Conservation (phyloP, 2,888 invertebrate species). For the Meiosimyza decipiens region DNA sequence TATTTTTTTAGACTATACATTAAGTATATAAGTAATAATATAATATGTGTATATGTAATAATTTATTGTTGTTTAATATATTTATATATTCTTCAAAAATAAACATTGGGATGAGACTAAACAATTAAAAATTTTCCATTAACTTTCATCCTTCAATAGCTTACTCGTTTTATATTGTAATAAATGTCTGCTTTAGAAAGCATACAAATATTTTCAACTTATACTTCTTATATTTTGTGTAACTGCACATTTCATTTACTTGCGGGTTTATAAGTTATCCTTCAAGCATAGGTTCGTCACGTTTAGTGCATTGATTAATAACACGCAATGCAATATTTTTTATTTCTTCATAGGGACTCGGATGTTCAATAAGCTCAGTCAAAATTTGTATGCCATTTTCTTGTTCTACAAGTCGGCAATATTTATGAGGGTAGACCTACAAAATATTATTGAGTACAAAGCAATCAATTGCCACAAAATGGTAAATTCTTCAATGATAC, state of each 20-base stretch:
- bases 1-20: slow-evolving; percentile 19
- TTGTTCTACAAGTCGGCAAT: slow-evolving; percentile 86
- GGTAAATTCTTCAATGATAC: slow-evolving; percentile 1
- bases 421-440: slow-evolving; percentile 83
- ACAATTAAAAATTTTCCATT: slow-evolving; percentile 33
- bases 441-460: slow-evolving; percentile 12
- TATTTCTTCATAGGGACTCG: slow-evolving; percentile 74
- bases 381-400: slow-evolving; percentile 87
- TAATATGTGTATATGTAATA: slow-evolving; percentile 32
- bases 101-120: slow-evolving; percentile 39
- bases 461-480: background rate
- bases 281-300: slow-evolving; percentile 59
- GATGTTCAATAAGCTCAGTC: slow-evolving; percentile 73
- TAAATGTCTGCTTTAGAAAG: slow-evolving; percentile 12
- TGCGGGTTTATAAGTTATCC: slow-evolving; percentile 49
- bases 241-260: slow-evolving; percentile 2
- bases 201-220: background rate
- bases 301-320: slow-evolving; percentile 72
- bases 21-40: too few relatives aligned
- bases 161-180: slow-evolving; percentile 17
- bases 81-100: slow-evolving; percentile 39
- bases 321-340: slow-evolving; percentile 77
- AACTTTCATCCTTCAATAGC: slow-evolving; percentile 30
- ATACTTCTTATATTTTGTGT: background rate
- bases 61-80: slow-evolving; percentile 39